Evolutionary conservation across 2,888 invertebrate species (phyloP).

Genomic region (Hedya salicella): DNA sequence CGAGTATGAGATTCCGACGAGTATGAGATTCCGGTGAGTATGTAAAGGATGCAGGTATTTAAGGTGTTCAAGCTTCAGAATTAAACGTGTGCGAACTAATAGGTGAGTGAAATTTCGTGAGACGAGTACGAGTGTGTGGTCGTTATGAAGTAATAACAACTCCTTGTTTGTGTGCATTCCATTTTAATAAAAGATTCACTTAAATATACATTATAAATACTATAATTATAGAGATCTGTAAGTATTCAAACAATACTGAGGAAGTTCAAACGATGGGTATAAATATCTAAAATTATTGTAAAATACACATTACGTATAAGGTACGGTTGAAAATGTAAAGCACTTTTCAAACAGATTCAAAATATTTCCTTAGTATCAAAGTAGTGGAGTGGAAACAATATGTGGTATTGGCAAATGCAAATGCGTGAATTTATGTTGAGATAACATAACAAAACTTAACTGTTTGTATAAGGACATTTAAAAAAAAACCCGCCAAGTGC

Average conservation of each 20-base stretch:
- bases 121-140: too few relatives aligned
- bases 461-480: too few relatives aligned
- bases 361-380: background rate
- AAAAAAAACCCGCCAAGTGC: too few relatives aligned
- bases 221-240: conserved; percentile 38
- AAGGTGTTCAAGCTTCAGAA: too few relatives aligned
- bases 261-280: conserved; percentile 8
- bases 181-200: conserved; percentile 39
- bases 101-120: background rate
- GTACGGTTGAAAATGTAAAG: conserved; percentile 12
- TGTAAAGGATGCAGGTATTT: too few relatives aligned
- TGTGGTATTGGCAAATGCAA: background rate
- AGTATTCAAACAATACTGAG: conserved; percentile 25
- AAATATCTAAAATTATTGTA: conserved; percentile 12
- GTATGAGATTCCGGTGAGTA: too few relatives aligned
- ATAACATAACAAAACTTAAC: too few relatives aligned
- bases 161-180: conserved; percentile 36
- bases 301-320: conserved; percentile 12
- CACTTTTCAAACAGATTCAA: background rate
- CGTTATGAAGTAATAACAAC: conserved; percentile 24
- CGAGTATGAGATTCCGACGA: too few relatives aligned
- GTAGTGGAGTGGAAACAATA: background rate
- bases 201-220: conserved; percentile 32
- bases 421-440: too few relatives aligned
- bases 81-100: too few relatives aligned